Evolutionary conservation across 2,797 vertebrate species (phyloP).

Genomic region (Ficedula albicollis): DNA sequence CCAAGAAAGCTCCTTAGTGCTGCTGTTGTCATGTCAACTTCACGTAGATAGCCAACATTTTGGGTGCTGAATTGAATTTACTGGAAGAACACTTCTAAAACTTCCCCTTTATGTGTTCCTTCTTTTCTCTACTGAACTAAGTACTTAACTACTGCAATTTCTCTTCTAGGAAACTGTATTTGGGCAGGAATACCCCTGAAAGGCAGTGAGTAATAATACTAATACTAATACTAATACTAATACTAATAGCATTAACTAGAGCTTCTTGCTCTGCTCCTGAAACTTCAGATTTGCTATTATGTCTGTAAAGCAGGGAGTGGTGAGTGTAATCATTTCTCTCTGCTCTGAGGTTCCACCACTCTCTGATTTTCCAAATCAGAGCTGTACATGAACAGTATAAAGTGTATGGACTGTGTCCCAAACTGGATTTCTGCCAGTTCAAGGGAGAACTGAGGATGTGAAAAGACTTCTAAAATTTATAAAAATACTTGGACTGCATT

Average conservation of each 20-base stretch:
- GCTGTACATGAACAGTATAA: not conserved
- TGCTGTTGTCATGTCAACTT: not conserved
- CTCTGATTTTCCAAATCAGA: not conserved
- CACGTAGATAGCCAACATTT: not conserved
- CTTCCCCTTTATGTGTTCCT: fast-evolving
- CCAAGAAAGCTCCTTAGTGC: not conserved
- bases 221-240: not conserved
- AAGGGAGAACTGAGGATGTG: not conserved
- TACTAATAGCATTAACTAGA: not conserved
- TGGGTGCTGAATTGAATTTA: not conserved
- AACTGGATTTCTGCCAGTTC: not conserved
- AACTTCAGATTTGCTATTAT: not conserved
- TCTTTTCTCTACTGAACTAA: not conserved
- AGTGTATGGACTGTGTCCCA: constrained; percentile 3
- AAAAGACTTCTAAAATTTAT: constrained; percentile 21
- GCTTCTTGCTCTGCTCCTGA: not conserved
- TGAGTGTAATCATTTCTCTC: not conserved
- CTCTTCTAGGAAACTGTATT: not conserved
- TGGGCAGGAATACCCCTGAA: not conserved
- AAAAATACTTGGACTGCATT: constrained; percentile 10
- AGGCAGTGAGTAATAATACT: not conserved
- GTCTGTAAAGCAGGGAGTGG: not conserved
- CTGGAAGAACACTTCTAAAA: not conserved
- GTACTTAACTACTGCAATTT: not conserved
- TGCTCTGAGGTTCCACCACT: not conserved